Base-by-base conservation (phyloP, 1,140 invertebrate species). In the Sarcophaga peregrina region DNA sequence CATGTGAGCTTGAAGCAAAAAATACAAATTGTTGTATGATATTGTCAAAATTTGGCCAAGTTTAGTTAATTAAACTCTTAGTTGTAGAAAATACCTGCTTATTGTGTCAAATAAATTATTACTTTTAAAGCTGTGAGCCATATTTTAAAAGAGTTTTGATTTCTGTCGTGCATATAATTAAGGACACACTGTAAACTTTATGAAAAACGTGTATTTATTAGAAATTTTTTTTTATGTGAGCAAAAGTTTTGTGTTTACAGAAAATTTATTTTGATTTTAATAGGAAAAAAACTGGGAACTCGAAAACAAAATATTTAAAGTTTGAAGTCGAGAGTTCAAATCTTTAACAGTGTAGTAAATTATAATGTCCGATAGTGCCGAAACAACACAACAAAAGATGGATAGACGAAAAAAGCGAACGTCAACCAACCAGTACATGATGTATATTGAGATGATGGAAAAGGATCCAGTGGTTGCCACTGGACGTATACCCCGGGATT, bases 381-480 rank as follows among this genome's bases (percentile, higher is more conserved):
- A 83, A 47, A 80, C 80, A 25, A 80, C 80, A 47, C 78, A 83
- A 78, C 46, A 73, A 81, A 87, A 86, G 84, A 90, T 90, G 89
- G 89, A 90, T 75, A 82, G 89, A 52, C 87, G 89, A 54, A 90
- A 90, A 83, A 90, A 90, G 80, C 87, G 89, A 81, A 90, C 89
- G 47, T 90, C 89, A 25, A 87, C 86, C 47, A 87, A 90, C 80
- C 89, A 90, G 62, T 90, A 90, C 68, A 87, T 90, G 84, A 89
- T 90, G 87, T 90, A 90, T 80, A 89, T 90, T 37, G 87, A 90
- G 68, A 85, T 90, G 82, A 90, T 90, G 87, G 89, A 89, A 84
- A 85, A 84, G 83, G 89, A 90, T 84, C 85, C 87, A 46, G 89
- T 90, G 83, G 90, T 90, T 83, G 89, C 89, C 37, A 89, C 87